Conservation (phyloP, 2,888 invertebrate genomes). For the Diogma glabrata region DNA sequence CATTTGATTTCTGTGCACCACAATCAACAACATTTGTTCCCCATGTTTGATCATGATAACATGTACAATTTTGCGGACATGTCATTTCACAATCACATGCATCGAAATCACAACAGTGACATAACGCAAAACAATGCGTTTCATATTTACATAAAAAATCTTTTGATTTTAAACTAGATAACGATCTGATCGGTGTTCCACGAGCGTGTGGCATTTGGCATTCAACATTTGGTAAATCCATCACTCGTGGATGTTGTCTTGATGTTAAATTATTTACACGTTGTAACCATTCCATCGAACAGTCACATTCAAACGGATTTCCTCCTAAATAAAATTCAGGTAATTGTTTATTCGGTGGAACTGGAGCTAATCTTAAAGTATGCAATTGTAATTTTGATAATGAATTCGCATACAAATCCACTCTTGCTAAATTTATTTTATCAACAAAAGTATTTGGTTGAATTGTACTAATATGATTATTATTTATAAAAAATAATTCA, state of each 20-base stretch:
- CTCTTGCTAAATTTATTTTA: conserved; percentile 72
- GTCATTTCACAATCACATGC: conserved; percentile 97
- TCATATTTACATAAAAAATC: conserved; percentile 89
- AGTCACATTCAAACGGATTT: conserved; percentile 90
- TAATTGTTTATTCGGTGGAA: conserved; percentile 50
- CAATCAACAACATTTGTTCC: conserved; percentile 88
- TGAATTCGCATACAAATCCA: conserved; percentile 84
- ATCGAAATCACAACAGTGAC: conserved; percentile 93
- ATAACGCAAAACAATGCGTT: conserved; percentile 87
- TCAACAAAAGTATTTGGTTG: conserved; percentile 78
- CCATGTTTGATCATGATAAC: conserved; percentile 92
- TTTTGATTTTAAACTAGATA: conserved; percentile 66
- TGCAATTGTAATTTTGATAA: conserved; percentile 71
- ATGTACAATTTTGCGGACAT: conserved; percentile 85
- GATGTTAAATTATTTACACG: conserved; percentile 77
- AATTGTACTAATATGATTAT: conserved; percentile 71
- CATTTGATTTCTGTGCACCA: conserved; percentile 62
- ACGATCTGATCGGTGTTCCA: conserved; percentile 67
- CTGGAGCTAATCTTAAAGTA: conserved; percentile 61
- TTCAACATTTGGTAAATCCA: conserved; percentile 81
- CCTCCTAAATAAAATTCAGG: conserved; percentile 86
- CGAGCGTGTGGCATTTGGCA: conserved; percentile 78
- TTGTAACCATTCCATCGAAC: conserved; percentile 92
- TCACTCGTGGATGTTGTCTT: conserved; percentile 75
- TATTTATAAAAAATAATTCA: conserved; percentile 77